Percentiles rank a stretch among this genome's conserved stretches.
Conservation (phyloP, 53 echinoderm and acorn worm species). For the Glandiceps talaboti region DNA sequence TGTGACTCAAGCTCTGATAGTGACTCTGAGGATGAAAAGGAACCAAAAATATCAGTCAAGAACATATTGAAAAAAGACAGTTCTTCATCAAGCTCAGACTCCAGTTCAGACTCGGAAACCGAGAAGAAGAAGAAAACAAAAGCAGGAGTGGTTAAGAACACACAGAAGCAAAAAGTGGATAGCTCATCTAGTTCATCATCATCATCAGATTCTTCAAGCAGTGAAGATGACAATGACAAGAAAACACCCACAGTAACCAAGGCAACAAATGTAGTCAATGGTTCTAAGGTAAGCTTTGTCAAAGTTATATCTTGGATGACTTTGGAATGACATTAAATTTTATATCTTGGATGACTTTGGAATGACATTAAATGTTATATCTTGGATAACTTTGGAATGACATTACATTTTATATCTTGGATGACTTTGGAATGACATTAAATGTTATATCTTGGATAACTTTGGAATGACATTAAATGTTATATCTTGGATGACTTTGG, state of each 20-base stretch:
- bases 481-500: too few relatives aligned
- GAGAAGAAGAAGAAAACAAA: background rate
- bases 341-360: too few relatives aligned
- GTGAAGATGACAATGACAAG: slow-evolving; percentile 4
- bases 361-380: too few relatives aligned
- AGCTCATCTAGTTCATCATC: background rate
- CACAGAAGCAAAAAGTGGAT: slow-evolving; percentile 13
- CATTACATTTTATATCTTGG: too few relatives aligned
- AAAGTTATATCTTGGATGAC: too few relatives aligned
- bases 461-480: too few relatives aligned
- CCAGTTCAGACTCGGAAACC: slow-evolving; percentile 14
- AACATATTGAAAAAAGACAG: slow-evolving; percentile 3
- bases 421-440: too few relatives aligned
- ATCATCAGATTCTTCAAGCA: slow-evolving; percentile 7
- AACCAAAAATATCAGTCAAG: slow-evolving; percentile 2
- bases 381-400: too few relatives aligned
- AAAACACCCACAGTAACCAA: background rate
- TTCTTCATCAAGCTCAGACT: slow-evolving; percentile 11
- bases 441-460: too few relatives aligned
- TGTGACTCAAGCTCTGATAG: slow-evolving; percentile 33
- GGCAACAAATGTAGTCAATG: background rate
- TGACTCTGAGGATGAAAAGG: slow-evolving; percentile 24
- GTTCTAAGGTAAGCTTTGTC: background rate
- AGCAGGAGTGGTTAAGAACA: background rate
- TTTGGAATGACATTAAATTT: too few relatives aligned